Evolutionary conservation across 2,113 vertebrate genomes (phyloP), one percentile per base, ranked within the genome.

Genomic region (Ramphastos sulfuratus): DNA sequence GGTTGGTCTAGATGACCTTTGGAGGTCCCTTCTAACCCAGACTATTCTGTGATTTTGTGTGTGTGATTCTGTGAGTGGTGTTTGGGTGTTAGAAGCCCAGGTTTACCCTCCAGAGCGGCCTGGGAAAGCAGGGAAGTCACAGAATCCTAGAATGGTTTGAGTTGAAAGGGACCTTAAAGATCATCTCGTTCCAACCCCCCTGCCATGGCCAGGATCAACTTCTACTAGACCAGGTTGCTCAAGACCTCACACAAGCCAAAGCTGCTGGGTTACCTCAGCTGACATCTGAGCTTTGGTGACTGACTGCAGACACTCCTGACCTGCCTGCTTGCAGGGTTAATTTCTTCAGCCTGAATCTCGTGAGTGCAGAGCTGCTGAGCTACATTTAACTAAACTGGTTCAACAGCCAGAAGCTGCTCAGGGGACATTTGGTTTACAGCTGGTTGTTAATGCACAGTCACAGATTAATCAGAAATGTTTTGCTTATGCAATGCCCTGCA

Each of bases 261-360:
- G 59, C 27, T 4, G 0, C 14, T 60, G 59, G 37, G 58, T 84
- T 67, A 7, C 16, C 48, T 24, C 30, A 20, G 0, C 16, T 30
- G 9, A 37, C 65, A 18, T 7, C 48, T 20, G 54, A 24, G 64
- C 75, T 75, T 39, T 28, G 76, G 5, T 46, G 30, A 37, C 39
- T 14, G 4, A 17, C 71, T 64, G 42, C 0, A 1, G 27, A 31
- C 1, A 1, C 7, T 37, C 31, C 54, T 56, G 14, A 0, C 24
- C n/a, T 73, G 64, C 59, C 52, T 9, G 0, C 28, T 13, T 0
- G 0, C 21, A 17, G 64, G 50, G 18, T 66, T 80, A 39, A 89
- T 65, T 35, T 33, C 63, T n/a, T 7, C 3, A 15, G 4, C 25
- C 42, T n/a, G 35, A 44, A 18, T 6, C 4, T 6, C 48, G 35